phyloP scores from a whole-genome alignment of 2,797 vertebrate species.

The Apogon talboti region DNA sequence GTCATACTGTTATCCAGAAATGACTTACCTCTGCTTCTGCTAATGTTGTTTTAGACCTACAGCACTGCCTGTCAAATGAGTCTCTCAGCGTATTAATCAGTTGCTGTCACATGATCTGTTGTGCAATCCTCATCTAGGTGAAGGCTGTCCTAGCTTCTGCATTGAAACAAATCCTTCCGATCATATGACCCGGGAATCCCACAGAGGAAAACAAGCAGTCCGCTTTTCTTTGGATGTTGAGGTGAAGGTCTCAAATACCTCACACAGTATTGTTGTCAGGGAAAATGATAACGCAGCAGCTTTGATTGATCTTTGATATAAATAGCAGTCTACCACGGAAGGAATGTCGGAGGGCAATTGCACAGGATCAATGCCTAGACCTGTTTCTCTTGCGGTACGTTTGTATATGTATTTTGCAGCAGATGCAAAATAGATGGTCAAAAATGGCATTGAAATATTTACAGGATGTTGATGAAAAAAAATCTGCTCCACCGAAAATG shows the following conservation, averaged over 20 bases:
- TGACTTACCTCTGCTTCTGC: conserved; percentile 1
- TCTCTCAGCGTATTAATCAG: neutral
- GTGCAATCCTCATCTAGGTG: conserved; percentile 5
- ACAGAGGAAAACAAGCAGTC: conserved; percentile 19
- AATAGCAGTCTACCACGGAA: conserved; percentile 28
- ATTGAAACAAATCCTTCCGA: conserved; percentile 27
- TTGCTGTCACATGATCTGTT: conserved; percentile 19
- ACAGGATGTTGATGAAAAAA: too few species aligned
- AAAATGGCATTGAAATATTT: too few species aligned
- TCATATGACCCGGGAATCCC: conserved; percentile 27
- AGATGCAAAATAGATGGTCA: too few species aligned
- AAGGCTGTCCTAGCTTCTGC: conserved; percentile 1
- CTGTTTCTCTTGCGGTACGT: neutral
- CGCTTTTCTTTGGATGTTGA: conserved; percentile 40
- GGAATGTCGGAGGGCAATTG: conserved; percentile 17
- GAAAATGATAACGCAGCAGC: conserved; percentile 28
- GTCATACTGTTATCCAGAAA: conserved; percentile 21
- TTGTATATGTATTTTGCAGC: neutral
- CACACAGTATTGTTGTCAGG: conserved; percentile 30
- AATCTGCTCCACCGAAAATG: too few species aligned
- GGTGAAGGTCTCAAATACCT: conserved; percentile 37
- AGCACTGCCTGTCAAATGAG: conserved; percentile 4
- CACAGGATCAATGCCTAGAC: conserved; percentile 34
- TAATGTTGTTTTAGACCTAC: conserved; percentile 33
- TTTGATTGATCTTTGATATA: conserved; percentile 51